A percentile compares a stretch with the other conserved stretches of the same genome.
Conservation (phyloP, 2,113 vertebrate species). For the Osmerus mordax region DNA sequence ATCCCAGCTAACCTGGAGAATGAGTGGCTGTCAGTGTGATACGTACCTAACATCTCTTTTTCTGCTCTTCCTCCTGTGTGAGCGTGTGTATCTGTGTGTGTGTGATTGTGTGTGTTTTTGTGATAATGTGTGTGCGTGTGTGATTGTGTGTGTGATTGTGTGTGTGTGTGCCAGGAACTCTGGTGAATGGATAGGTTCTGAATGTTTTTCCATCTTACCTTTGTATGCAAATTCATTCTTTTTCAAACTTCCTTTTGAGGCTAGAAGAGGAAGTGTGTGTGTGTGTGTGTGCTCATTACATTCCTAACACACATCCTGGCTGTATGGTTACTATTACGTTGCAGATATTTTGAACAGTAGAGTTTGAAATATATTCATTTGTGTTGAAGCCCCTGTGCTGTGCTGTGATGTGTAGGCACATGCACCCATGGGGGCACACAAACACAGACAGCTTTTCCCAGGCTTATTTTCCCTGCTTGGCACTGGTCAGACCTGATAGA, state of each 20-base stretch:
- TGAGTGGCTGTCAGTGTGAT: too few species aligned
- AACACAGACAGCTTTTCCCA: background rate
- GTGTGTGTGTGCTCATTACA: background rate
- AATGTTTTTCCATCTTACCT: constrained; percentile 3
- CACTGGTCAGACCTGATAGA: constrained; percentile 23
- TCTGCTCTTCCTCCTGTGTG: background rate
- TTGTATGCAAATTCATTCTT: background rate
- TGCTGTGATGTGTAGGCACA: background rate
- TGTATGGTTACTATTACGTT: background rate
- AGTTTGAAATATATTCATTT: background rate
- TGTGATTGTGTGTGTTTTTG: background rate
- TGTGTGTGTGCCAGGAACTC: background rate
- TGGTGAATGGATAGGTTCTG: background rate
- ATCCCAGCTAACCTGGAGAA: background rate
- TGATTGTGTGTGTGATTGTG: background rate
- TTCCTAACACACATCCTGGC: background rate
- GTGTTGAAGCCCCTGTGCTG: background rate
- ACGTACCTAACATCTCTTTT: background rate
- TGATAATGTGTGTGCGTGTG: background rate
- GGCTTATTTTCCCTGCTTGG: background rate
- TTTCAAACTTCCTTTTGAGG: background rate
- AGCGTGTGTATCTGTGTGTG: background rate
- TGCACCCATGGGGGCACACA: background rate
- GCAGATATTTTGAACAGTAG: background rate
- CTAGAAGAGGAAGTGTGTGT: background rate